phyloP scores from a whole-genome alignment of 2,797 vertebrate species.

The Numenius phaeopus region DNA sequence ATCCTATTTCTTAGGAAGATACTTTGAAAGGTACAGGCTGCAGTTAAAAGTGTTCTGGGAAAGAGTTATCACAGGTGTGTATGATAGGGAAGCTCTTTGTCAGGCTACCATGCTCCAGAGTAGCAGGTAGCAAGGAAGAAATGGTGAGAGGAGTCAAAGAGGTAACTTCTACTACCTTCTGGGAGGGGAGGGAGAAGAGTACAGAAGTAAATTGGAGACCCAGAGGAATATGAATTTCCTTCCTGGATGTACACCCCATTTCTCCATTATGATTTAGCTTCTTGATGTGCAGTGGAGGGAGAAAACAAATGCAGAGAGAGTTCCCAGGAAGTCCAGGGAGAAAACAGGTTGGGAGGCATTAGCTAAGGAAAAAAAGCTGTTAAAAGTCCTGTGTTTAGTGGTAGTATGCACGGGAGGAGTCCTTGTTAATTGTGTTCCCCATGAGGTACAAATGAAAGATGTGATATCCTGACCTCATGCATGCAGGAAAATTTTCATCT shows the following conservation, averaged over 20 bases:
- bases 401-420: neutral
- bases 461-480: neutral
- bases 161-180: neutral
- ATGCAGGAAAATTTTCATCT: neutral
- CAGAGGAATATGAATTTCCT: neutral
- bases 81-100: rapidly evolving
- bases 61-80: neutral
- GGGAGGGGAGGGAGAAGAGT: neutral
- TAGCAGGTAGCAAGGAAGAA: neutral
- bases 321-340: neutral
- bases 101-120: neutral
- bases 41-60: neutral
- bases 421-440: neutral
- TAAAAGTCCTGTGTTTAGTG: neutral
- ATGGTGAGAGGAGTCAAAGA: neutral
- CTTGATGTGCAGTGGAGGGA: neutral
- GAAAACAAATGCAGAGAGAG: neutral
- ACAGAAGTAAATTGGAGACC: neutral
- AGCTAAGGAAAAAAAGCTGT: neutral
- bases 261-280: neutral
- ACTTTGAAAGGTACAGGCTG: neutral
- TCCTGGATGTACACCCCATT: neutral
- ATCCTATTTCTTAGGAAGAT: neutral
- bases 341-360: neutral
- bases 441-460: neutral